phyloP scores from a whole-genome alignment of 2,797 vertebrate genomes.

The Decapterus maruadsi region DNA sequence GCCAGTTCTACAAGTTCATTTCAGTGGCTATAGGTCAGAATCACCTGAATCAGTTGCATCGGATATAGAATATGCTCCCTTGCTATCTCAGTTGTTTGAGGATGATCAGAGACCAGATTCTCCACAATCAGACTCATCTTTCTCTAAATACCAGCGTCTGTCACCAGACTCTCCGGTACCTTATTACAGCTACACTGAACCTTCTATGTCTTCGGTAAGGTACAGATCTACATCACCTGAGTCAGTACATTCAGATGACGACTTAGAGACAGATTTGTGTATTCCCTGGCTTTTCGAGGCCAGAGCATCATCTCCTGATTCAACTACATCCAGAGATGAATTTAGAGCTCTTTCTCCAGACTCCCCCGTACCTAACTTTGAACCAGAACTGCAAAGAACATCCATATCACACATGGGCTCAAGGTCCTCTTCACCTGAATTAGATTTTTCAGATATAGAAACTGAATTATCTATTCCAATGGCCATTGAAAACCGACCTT shows the following conservation, averaged over 20 bases:
- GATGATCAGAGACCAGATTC: slow-evolving; percentile 51
- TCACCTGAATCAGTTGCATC: slow-evolving; percentile 61
- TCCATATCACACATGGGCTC: neutral
- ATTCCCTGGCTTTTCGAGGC: slow-evolving; percentile 49
- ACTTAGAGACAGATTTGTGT: slow-evolving; percentile 55
- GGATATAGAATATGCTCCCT: slow-evolving; percentile 42
- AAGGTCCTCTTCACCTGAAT: slow-evolving; percentile 66
- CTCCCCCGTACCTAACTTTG: slow-evolving; percentile 57
- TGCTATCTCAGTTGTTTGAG: slow-evolving; percentile 36
- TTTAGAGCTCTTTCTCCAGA: slow-evolving; percentile 55
- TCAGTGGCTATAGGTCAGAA: neutral
- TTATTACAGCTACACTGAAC: neutral
- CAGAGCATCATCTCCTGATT: slow-evolving; percentile 63
- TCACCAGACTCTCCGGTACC: slow-evolving; percentile 63
- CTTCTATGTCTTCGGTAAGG: neutral
- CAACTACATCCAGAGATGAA: slow-evolving; percentile 32
- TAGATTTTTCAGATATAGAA: slow-evolving; percentile 57
- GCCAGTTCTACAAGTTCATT: neutral
- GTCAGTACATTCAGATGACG: slow-evolving; percentile 56
- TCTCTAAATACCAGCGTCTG: slow-evolving; percentile 37
- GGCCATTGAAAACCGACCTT: slow-evolving; percentile 20
- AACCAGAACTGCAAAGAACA: slow-evolving; percentile 2
- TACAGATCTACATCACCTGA: slow-evolving; percentile 48
- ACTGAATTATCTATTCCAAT: slow-evolving; percentile 24
- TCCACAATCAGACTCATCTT: slow-evolving; percentile 30